These are phyloP conservation scores for Acleris literana DNA, from an alignment of 2,888 invertebrate species.

Conservation along the genomic window DNA sequence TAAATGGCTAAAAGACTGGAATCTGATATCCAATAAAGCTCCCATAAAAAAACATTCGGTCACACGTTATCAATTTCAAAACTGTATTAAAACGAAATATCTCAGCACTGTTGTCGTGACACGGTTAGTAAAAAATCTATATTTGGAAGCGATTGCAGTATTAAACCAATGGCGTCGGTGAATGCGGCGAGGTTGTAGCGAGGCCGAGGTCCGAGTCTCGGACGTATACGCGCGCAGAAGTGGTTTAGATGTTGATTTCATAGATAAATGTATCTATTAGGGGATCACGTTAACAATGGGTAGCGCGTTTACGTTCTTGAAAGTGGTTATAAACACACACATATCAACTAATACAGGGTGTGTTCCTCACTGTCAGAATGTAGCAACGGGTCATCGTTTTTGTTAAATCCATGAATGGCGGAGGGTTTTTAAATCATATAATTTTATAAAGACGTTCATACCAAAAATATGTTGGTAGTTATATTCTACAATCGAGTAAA, in stretches of 20 bases:
- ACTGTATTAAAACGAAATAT: constrained; percentile 36
- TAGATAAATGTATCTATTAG: not conserved
- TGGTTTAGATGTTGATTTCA: constrained; percentile 8
- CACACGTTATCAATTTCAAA: constrained; percentile 32
- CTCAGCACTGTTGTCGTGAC: constrained; percentile 54
- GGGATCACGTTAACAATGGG: too few relatives aligned
- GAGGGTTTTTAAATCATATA: too few relatives aligned
- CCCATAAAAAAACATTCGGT: constrained; percentile 25
- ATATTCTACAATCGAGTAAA: too few relatives aligned
- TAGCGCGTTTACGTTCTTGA: too few relatives aligned
- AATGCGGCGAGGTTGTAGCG: constrained; percentile 74
- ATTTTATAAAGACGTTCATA: too few relatives aligned
- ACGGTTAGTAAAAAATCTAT: constrained; percentile 66
- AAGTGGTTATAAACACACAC: too few relatives aligned
- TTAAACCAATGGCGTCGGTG: constrained; percentile 73
- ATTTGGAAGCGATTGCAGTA: constrained; percentile 74
- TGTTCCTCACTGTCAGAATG: too few relatives aligned
- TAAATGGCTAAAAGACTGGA: not conserved
- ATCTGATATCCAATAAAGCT: constrained; percentile 13
- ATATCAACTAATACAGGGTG: too few relatives aligned
- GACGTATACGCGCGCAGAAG: constrained; percentile 41
- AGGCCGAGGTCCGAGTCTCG: constrained; percentile 68
- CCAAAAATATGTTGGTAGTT: too few relatives aligned
- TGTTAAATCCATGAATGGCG: too few relatives aligned
- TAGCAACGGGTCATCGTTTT: too few relatives aligned